phyloP scores from a whole-genome alignment of 2,888 invertebrate genomes.

The Itoplectis maculator region DNA sequence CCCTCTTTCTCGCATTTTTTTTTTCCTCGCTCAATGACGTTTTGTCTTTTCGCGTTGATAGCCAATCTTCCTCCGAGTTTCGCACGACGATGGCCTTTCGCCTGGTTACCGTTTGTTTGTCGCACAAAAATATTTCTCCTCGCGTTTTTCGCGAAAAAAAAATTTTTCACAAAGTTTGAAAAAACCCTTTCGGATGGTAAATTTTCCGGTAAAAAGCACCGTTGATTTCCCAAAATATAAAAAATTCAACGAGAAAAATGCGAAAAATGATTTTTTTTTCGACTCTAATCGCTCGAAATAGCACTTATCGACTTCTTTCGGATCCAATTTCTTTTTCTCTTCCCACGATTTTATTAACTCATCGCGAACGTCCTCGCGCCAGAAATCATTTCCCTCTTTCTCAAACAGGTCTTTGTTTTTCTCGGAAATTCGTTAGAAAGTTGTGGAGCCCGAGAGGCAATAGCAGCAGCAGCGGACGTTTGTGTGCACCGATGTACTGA shows the following conservation, averaged over 20 bases:
- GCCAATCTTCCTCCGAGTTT: constrained; percentile 15
- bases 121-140: too few relatives aligned
- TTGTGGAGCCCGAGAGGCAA: constrained; percentile 62
- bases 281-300: too few relatives aligned
- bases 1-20: constrained; percentile 28
- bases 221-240: neutral
- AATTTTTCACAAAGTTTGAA: too few relatives aligned
- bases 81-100: constrained; percentile 7
- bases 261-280: too few relatives aligned
- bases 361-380: constrained; percentile 59
- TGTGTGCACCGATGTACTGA: constrained; percentile 26
- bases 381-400: constrained; percentile 77
- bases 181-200: too few relatives aligned
- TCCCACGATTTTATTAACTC: constrained; percentile 60
- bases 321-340: constrained; percentile 14
- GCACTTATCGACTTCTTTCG: too few relatives aligned
- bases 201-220: too few relatives aligned
- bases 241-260: neutral
- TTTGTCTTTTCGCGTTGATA: constrained; percentile 22
- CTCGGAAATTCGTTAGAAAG: constrained; percentile 75
- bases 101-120: constrained; percentile 16
- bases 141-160: too few relatives aligned
- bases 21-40: constrained; percentile 32
- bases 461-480: too few relatives aligned
- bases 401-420: constrained; percentile 73